These are phyloP conservation scores for Papilio polytes DNA, from an alignment of 1,140 invertebrate genomes.

Conservation along the genomic window DNA sequence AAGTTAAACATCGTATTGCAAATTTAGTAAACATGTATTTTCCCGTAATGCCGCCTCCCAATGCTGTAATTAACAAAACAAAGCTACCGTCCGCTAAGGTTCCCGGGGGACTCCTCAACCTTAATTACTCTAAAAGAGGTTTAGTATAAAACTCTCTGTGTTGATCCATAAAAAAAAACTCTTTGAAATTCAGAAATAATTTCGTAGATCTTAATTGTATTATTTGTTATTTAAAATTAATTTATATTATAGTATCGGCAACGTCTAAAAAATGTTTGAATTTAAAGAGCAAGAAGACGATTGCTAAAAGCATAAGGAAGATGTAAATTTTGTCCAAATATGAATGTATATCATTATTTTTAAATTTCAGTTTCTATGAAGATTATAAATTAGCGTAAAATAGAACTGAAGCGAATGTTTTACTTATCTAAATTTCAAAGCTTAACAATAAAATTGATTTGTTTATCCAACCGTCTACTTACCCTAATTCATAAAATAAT, in stretches of 20 bases:
- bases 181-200: background rate
- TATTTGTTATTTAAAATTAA: background rate
- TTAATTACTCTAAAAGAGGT: background rate
- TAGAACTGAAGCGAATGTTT: background rate
- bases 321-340: background rate
- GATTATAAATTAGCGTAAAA: no score
- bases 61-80: conserved; percentile 1
- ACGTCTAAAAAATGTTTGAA: no score
- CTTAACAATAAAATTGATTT: no score
- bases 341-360: background rate
- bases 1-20: background rate
- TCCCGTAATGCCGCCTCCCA: background rate
- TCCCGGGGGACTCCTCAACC: background rate
- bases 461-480: no score
- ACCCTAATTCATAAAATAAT: background rate
- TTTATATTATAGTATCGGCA: background rate
- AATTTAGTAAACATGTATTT: background rate
- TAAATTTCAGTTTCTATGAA: no score
- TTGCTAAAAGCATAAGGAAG: no score
- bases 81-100: background rate
- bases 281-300: no score
- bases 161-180: background rate
- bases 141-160: background rate
- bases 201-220: background rate
- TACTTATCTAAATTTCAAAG: background rate